Evolutionary conservation across 2,888 invertebrate genomes (phyloP).

Genomic region (Sycophila texana): DNA sequence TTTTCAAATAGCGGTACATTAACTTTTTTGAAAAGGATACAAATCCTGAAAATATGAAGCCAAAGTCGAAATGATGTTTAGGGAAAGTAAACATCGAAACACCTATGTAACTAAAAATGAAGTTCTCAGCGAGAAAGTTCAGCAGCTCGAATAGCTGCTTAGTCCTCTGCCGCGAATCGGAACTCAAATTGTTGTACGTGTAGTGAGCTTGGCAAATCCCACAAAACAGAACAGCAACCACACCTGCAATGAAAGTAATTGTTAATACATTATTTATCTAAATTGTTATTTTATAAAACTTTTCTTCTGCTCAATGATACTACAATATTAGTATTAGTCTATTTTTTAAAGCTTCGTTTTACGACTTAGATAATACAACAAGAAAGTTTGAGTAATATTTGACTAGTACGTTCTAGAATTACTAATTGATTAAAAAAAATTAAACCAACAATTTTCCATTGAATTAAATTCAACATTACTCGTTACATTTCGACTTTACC

Average conservation of each 20-base stretch:
- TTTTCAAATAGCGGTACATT: not conserved
- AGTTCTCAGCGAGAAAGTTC: constrained; percentile 98
- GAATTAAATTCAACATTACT: no score
- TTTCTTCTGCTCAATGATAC: not conserved
- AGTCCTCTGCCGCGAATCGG: constrained; percentile 76
- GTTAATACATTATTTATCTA: not conserved
- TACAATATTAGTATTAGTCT: not conserved
- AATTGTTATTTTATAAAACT: not conserved
- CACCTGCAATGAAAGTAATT: constrained; percentile 78
- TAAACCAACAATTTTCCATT: no score
- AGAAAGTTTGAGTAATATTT: no score
- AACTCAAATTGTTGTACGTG: constrained; percentile 86
- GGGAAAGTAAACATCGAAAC: constrained; percentile 99
- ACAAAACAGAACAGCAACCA: constrained; percentile 98
- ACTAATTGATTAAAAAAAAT: no score
- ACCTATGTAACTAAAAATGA: constrained; percentile 98
- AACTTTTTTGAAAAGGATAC: constrained; percentile 83
- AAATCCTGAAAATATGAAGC: constrained; percentile 94
- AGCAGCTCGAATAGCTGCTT: constrained; percentile 79
- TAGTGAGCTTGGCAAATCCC: constrained; percentile 99
- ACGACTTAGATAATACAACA: no score
- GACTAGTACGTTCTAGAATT: no score
- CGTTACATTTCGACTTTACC: no score
- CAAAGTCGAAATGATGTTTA: constrained; percentile 94
- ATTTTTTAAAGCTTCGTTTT: no score